Conservation (phyloP, 2,113 vertebrate species). For the Pygoscelis adeliae region DNA sequence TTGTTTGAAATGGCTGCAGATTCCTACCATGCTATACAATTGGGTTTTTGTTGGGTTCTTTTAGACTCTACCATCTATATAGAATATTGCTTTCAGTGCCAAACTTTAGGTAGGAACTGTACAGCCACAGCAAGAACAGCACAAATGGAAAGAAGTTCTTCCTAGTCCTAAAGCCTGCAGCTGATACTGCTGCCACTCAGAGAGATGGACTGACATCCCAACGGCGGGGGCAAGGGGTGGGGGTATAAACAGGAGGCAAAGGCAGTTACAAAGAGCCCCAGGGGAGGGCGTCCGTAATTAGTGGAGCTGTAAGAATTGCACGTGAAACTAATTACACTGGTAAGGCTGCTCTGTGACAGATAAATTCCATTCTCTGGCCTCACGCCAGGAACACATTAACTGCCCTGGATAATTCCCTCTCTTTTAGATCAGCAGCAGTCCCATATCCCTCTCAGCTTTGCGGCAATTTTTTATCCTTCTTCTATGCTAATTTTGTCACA, state of each 20-base stretch:
- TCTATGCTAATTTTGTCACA: not conserved
- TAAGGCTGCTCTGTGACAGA: not conserved
- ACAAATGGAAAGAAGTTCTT: not conserved
- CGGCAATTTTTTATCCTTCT: not conserved
- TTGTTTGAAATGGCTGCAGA: not conserved
- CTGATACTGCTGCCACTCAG: not conserved
- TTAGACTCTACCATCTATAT: not conserved
- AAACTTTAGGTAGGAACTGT: not conserved
- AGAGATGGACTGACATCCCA: not conserved
- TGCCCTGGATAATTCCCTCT: not conserved
- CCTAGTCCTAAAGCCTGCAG: not conserved
- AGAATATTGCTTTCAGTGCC: not conserved
- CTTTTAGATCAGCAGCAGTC: not conserved
- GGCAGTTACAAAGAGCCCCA: not conserved
- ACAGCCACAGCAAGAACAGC: not conserved
- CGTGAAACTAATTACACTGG: not conserved
- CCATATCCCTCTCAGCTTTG: not conserved
- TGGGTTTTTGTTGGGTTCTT: not conserved
- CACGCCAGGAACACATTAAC: not conserved
- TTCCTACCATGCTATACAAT: not conserved
- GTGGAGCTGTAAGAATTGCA: not conserved
- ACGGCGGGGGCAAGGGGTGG: fast-evolving
- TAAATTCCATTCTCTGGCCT: not conserved
- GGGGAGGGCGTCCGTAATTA: not conserved
- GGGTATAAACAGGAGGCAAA: not conserved